A percentile compares a stretch with the other conserved stretches of the same genome.
These are phyloP conservation scores for Cosmia trapezina DNA, from an alignment of 2,888 invertebrate species.

Conservation along the genomic window DNA sequence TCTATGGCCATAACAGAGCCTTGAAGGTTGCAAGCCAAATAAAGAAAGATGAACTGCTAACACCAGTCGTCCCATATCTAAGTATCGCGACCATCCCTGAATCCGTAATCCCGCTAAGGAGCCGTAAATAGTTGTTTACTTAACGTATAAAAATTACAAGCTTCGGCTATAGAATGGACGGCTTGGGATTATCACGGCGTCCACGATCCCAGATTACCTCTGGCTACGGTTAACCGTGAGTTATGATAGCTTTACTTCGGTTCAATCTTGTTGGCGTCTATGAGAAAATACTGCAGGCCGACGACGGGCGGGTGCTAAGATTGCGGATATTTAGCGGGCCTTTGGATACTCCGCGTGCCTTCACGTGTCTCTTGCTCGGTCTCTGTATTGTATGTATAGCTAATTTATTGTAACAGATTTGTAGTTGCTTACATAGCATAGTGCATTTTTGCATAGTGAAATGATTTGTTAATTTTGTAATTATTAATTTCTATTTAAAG, in stretches of 20 bases:
- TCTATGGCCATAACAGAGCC: neutral
- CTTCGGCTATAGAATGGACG: conserved; percentile 80
- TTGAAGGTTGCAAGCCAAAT: neutral
- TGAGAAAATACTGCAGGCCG: conserved; percentile 87
- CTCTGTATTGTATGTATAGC: conserved; percentile 20
- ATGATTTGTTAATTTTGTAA: neutral
- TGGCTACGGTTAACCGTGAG: conserved; percentile 86
- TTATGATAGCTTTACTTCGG: conserved; percentile 87
- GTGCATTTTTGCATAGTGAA: neutral
- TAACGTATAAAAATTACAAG: conserved; percentile 81
- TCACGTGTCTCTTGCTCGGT: conserved; percentile 33
- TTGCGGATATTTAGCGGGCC: conserved; percentile 73
- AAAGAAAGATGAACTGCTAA: neutral
- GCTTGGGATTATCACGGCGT: conserved; percentile 84
- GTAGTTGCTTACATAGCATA: neutral
- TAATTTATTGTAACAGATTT: conserved; percentile 18
- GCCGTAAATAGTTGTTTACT: conserved; percentile 66
- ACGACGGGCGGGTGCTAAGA: conserved; percentile 79
- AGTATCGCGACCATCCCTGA: conserved; percentile 31
- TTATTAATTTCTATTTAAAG: neutral
- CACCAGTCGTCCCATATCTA: neutral
- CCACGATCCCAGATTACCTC: conserved; percentile 85
- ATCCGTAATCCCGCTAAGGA: conserved; percentile 42
- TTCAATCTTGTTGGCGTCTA: conserved; percentile 87
- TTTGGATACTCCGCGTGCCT: conserved; percentile 24